Conservation (phyloP, 2,113 vertebrate genomes). For the Scomber colias region DNA sequence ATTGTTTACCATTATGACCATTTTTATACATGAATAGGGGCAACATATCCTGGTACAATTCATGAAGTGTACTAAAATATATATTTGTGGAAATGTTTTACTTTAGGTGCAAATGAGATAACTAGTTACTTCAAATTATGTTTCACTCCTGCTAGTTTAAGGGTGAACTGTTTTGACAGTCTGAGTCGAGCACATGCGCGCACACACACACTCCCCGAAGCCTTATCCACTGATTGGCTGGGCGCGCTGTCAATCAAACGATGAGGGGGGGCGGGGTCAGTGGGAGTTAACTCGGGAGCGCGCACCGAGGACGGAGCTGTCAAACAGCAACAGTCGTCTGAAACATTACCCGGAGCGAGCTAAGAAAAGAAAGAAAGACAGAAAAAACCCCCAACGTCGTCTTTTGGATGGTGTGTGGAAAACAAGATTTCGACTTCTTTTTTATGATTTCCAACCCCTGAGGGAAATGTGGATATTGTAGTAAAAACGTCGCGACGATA, state of each 20-base stretch:
- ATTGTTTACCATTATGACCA: too few relatives aligned
- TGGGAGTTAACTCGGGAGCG: conserved; percentile 35
- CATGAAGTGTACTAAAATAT: too few relatives aligned
- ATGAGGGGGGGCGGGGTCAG: conserved; percentile 61
- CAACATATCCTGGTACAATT: too few relatives aligned
- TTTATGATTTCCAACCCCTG: too few relatives aligned
- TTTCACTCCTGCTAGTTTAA: too few relatives aligned
- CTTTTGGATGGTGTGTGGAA: conserved; percentile 16
- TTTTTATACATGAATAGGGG: too few relatives aligned
- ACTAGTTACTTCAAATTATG: too few relatives aligned
- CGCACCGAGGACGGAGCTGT: conserved; percentile 67
- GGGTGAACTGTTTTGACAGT: not conserved
- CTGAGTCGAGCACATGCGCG: not conserved
- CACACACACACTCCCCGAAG: not conserved
- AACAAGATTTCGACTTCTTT: not conserved
- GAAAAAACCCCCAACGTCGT: conserved; percentile 4
- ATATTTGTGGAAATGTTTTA: too few relatives aligned
- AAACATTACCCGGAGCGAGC: conserved; percentile 47
- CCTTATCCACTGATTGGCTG: conserved; percentile 45
- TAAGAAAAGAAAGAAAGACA: not conserved
- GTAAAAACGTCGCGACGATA: not conserved
- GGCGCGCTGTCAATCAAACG: conserved; percentile 36
- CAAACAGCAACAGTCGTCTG: conserved; percentile 71
- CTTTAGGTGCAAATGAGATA: too few relatives aligned
- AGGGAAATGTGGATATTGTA: conserved; percentile 22